Evolutionary conservation across 2,113 vertebrate species (phyloP), one percentile per base, ranked within the genome.

Genomic region (Natator depressus): DNA sequence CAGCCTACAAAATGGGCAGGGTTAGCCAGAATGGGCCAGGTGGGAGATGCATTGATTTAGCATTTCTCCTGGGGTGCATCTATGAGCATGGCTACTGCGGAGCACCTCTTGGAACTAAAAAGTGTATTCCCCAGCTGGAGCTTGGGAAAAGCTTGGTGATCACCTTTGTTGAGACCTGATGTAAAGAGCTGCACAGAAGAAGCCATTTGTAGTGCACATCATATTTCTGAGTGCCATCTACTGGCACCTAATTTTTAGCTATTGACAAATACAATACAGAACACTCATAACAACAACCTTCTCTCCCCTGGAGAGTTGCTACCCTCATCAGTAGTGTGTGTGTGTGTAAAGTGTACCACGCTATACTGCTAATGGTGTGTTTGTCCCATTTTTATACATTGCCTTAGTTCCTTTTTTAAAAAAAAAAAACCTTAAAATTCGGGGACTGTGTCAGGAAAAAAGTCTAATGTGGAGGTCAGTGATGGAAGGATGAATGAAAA

Each of bases 401-500:
- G 12, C 47, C 24, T 47, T 46, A 27, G 75, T 78, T 78, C 85
- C 83, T 62, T 72, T 53, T 93, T 5, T 10, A 69, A 88, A 84
- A 50, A 14, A 46, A 82, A 55, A 8, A 81, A 82, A 59, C 11
- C 57, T 84, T n/a, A 3, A 16, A 76, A 86, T 76, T 55, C 69
- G 3, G 55, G 14, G 85, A 53, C 5, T 89, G 29, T 8, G 19
- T 25, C 85, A 93, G 27, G 87, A 92, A 80, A 47, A 5, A 94
- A 89, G 46, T 62, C 55, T 95, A 49, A 93, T 85, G 57, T 80
- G 90, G 81, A 92, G 85, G 90, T 92, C 95, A 94, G 49, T 75
- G 47, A 91, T 24, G 54, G 90, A 91, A 92, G 10, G 29, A 83
- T 91, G 80, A 96, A 90, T 91, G 62, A 97, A 95, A 84, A 78